Conservation (phyloP, 2,113 vertebrate species). For the Benitochromis conjunctus region DNA sequence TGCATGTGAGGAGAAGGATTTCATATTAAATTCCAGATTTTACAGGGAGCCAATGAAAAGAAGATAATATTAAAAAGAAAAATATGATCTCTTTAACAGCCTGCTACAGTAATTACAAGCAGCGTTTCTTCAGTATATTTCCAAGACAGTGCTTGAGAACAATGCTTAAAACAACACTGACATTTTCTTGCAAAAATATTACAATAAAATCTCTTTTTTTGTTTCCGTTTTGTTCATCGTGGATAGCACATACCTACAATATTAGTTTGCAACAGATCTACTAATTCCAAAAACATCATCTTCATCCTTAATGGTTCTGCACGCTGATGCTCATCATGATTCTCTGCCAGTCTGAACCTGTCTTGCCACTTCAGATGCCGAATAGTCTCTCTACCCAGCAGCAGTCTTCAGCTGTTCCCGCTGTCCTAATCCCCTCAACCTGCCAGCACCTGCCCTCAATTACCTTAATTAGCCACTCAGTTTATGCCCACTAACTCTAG, state of each 20-base stretch:
- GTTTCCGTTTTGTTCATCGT: background rate
- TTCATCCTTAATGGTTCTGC: background rate
- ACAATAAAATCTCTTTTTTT: background rate
- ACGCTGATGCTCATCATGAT: background rate
- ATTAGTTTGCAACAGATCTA: background rate
- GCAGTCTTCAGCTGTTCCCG: conserved; percentile 3
- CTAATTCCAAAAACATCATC: background rate
- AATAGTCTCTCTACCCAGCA: background rate
- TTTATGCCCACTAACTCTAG: background rate
- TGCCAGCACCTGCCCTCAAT: conserved; percentile 35
- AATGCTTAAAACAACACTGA: background rate
- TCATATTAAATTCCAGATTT: background rate
- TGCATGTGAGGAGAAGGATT: background rate
- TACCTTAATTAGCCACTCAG: conserved; percentile 23
- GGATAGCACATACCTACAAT: background rate
- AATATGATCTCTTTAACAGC: background rate
- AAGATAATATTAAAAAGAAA: background rate
- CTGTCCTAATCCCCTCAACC: conserved; percentile 8
- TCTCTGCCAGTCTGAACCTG: background rate
- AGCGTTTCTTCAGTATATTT: background rate
- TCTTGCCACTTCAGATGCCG: background rate
- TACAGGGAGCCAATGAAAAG: background rate
- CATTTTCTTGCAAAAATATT: background rate
- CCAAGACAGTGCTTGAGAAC: background rate
- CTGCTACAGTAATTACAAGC: background rate